Conservation (phyloP, 1,140 invertebrate genomes). For the Atta texana region DNA sequence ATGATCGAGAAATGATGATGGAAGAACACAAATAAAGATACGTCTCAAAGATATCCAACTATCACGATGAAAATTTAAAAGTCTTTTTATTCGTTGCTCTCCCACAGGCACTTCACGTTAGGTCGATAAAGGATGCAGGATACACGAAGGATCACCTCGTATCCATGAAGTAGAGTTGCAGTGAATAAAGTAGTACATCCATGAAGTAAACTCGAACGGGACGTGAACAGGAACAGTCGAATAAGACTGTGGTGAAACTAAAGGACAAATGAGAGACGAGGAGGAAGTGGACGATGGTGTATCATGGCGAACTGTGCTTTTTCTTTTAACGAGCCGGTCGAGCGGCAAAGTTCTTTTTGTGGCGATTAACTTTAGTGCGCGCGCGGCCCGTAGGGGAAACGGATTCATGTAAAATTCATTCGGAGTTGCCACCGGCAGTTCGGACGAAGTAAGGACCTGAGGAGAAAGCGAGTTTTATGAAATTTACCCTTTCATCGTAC, state of each 20-base stretch:
- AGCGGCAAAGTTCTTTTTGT: constrained; percentile 78
- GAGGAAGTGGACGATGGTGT: constrained; percentile 18
- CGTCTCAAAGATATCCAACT: constrained; percentile 34
- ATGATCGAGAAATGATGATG: not conserved
- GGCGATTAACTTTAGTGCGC: constrained; percentile 76
- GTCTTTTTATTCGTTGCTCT: constrained; percentile 69
- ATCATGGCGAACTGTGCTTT: constrained; percentile 41
- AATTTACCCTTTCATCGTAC: constrained; percentile 74
- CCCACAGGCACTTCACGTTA: constrained; percentile 5
- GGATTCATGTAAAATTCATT: constrained; percentile 82
- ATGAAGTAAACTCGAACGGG: not conserved
- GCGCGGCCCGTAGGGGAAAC: constrained; percentile 20
- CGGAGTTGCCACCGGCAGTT: constrained; percentile 64
- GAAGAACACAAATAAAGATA: constrained; percentile 2
- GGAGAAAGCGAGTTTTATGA: constrained; percentile 73
- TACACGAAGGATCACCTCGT: not conserved
- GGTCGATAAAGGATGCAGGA: not conserved
- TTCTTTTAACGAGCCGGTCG: constrained; percentile 75
- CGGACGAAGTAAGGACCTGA: constrained; percentile 29
- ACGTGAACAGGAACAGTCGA: no score
- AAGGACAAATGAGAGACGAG: constrained; percentile 17
- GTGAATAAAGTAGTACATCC: not conserved
- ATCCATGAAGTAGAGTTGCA: not conserved
- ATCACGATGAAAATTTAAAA: constrained; percentile 64
- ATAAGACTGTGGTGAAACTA: not conserved